Percentiles rank a stretch among this genome's conserved stretches.
phyloP scores from a whole-genome alignment of 2,888 invertebrate species.

The Tanypteryx hageni region DNA sequence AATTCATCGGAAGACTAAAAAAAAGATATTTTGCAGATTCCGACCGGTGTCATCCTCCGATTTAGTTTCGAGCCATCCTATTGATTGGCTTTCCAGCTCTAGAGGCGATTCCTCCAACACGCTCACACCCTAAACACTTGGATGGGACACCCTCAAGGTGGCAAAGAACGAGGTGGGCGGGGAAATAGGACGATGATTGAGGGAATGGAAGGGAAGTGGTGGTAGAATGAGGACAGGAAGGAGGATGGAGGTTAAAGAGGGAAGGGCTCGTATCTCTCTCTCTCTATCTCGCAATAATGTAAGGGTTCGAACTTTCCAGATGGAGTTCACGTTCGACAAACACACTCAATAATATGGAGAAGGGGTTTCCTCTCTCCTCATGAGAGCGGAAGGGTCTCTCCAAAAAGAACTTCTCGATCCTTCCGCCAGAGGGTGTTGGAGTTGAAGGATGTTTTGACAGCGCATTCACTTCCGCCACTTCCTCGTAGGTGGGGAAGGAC shows the following conservation, averaged over 20 bases:
- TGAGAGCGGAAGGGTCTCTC: neutral
- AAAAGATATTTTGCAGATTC: too few species aligned
- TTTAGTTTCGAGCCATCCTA: neutral
- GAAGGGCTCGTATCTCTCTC: too few species aligned
- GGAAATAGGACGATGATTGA: neutral
- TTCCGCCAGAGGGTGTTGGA: neutral
- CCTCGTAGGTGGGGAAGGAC: neutral
- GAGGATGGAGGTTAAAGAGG: neutral
- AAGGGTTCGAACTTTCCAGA: slow-evolving; percentile 8
- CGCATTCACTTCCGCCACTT: slow-evolving; percentile 42
- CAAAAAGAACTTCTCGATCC: neutral
- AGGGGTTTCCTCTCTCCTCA: neutral
- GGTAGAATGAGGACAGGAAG: too few species aligned
- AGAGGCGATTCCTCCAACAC: neutral
- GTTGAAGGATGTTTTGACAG: slow-evolving; percentile 48
- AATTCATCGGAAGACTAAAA: too few species aligned
- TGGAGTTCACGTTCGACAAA: slow-evolving; percentile 56
- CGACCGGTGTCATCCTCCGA: neutral
- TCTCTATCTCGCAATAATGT: neutral
- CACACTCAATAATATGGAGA: slow-evolving; percentile 24
- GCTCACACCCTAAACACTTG: neutral
- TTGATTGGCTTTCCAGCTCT: neutral
- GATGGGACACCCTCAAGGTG: neutral
- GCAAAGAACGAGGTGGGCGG: neutral
- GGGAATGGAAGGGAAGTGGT: too few species aligned